Evolutionary conservation across 2,113 vertebrate species (phyloP).

Genomic region (Rhinopomastus cyanomelas): DNA sequence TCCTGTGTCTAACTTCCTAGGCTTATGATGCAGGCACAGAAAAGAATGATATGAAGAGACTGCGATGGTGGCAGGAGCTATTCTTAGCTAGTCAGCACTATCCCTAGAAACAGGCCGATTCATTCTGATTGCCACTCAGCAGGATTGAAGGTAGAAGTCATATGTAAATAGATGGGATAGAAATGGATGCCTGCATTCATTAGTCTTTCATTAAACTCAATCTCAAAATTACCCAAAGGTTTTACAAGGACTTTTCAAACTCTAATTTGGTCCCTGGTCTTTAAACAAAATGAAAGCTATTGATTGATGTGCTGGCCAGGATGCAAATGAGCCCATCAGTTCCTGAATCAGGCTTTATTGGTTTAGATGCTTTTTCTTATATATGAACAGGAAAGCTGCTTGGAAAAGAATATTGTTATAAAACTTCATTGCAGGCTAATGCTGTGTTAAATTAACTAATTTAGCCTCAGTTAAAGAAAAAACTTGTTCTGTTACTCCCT

Average conservation of each 20-base stretch:
- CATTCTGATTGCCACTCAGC: conserved; percentile 62
- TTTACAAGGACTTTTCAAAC: conserved; percentile 75
- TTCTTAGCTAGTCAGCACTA: conserved; percentile 58
- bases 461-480: not conserved
- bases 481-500: not conserved
- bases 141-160: conserved; percentile 66
- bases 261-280: conserved; percentile 71
- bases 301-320: conserved; percentile 65
- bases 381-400: conserved; percentile 33
- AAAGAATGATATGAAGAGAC: conserved; percentile 1
- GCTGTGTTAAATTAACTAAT: conserved; percentile 27
- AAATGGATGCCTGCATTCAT: conserved; percentile 71
- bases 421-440: conserved; percentile 14
- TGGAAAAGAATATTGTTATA: not conserved
- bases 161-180: conserved; percentile 68
- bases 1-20: not conserved
- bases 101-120: conserved; percentile 49
- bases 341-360: conserved; percentile 64
- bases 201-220: conserved; percentile 74
- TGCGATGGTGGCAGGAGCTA: conserved; percentile 21
- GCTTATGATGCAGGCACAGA: not conserved
- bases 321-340: conserved; percentile 60
- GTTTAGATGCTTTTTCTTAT: conserved; percentile 56
- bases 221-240: conserved; percentile 70
- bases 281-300: conserved; percentile 74